Base-by-base conservation (phyloP, 2,888 invertebrate species). In the Tridacna gigas region DNA sequence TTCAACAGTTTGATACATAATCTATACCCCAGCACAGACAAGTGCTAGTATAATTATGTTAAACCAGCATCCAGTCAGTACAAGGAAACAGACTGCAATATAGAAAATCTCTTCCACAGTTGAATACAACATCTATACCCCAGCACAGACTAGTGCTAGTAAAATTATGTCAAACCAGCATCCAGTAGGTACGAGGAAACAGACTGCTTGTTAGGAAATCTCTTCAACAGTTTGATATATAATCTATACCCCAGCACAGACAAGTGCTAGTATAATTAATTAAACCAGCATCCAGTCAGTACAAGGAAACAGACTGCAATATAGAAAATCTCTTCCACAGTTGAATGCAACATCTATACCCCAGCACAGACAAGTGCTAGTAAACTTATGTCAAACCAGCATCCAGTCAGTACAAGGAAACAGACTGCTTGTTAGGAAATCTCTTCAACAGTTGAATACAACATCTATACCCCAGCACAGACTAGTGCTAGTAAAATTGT, bases 1-100 rank as follows among this genome's bases (percentile, higher is more conserved):
- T 0, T 61, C 11, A 7, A 22, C 61, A 25, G 25, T 26, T 28
- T 5, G 1, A 28, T 66, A 5, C 25, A 12, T 7, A 0, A 9
- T 28, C 28, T 28, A 26, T 66, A 66, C 28, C 66, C 28, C 26
- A 66, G 66, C 28, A 66, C 66, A 66, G 66, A 66, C 66, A 26
- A 66, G 66, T 66, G 66, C 66, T 66, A 66, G 66, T 66, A 66
- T 26, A 3, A 9, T 4, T 22, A n/a, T 15, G 26, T 3, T 4
- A 66, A 25, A 66, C 66, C 66, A 66, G 66, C 66, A 66, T 66
- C 66, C 25, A 66, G 7, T 26, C 4, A 7, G 5, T 28, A 25
- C 66, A 25, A 28, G 66, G 25, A 26, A 25, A 66, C 66, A 66
- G 66, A 26, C 25, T 26, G 28, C 15, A 26, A 2, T 28, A 7